phyloP scores from a whole-genome alignment of 2,888 invertebrate genomes.

The Stramonita haemastoma region DNA sequence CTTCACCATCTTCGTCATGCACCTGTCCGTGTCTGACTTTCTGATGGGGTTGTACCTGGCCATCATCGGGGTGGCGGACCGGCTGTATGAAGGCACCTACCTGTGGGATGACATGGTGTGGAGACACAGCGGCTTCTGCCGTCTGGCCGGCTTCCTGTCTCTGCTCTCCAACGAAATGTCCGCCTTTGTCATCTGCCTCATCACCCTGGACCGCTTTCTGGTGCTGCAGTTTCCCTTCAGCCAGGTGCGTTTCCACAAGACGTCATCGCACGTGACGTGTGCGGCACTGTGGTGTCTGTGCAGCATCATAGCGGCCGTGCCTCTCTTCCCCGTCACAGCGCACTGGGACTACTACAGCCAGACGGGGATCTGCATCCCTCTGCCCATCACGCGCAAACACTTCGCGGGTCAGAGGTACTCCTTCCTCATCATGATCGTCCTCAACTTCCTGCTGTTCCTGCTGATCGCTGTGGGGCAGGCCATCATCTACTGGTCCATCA shows the following conservation, averaged over 20 bases:
- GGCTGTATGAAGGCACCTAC: conserved; percentile 56
- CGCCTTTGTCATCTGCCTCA: conserved; percentile 81
- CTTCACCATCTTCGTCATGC: conserved; percentile 38
- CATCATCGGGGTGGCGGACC: conserved; percentile 57
- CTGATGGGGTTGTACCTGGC: conserved; percentile 60
- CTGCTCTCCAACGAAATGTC: conserved; percentile 81
- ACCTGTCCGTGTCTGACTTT: conserved; percentile 46
- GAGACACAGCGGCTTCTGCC: conserved; percentile 56
- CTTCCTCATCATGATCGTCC: conserved; percentile 70
- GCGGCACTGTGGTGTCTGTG: conserved; percentile 64
- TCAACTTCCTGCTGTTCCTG: conserved; percentile 70
- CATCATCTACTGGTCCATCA: conserved; percentile 70
- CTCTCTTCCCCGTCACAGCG: conserved; percentile 59
- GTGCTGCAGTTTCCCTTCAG: conserved; percentile 82
- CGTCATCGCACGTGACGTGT: conserved; percentile 57
- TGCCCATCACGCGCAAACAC: conserved; percentile 72
- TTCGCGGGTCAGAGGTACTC: conserved; percentile 75
- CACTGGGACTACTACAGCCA: conserved; percentile 65
- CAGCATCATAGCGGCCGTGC: conserved; percentile 64
- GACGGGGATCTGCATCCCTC: conserved; percentile 73
- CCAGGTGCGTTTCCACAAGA: conserved; percentile 54
- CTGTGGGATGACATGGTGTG: conserved; percentile 57
- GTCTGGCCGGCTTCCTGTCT: conserved; percentile 57
- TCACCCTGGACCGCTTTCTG: conserved; percentile 83
- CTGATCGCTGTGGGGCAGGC: conserved; percentile 70